Evolutionary conservation across 2,797 vertebrate species (phyloP).

Genomic region (Pseudomugil gertrudae): DNA sequence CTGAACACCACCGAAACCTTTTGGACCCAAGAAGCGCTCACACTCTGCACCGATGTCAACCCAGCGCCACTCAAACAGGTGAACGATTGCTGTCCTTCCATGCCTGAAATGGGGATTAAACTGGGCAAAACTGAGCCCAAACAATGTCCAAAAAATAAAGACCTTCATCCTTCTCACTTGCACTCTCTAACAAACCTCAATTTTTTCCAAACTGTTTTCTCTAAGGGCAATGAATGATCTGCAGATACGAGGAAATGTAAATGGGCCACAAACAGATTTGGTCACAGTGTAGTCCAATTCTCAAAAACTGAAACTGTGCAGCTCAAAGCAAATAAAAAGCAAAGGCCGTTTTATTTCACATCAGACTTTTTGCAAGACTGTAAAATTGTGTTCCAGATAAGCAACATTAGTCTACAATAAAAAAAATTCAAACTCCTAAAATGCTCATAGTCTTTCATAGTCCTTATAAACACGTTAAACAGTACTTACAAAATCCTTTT

Average conservation of each 20-base stretch:
- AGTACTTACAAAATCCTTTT: not conserved
- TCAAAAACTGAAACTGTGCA: not conserved
- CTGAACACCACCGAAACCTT: conserved; percentile 93
- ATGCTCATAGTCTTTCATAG: not conserved
- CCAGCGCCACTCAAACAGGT: conserved; percentile 97
- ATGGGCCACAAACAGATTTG: no score
- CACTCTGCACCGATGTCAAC: conserved; percentile 90
- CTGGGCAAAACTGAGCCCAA: conserved; percentile 82
- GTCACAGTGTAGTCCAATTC: no score
- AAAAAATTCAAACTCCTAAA: not conserved
- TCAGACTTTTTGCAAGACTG: not conserved
- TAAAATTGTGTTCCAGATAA: not conserved
- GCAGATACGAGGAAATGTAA: not conserved
- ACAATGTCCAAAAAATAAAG: conserved; percentile 74
- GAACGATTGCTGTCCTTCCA: conserved; percentile 86
- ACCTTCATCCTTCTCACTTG: conserved; percentile 80
- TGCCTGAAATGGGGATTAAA: conserved; percentile 78
- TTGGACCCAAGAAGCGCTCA: conserved; percentile 88
- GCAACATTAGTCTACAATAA: not conserved
- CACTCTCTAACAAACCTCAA: not conserved
- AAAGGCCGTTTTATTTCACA: not conserved
- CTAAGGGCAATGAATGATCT: not conserved
- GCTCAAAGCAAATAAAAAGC: not conserved
- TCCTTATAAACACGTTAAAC: not conserved
- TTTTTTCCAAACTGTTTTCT: not conserved